phyloP scores from a whole-genome alignment of 2,888 invertebrate species.

The Yponomeuta malinellus region DNA sequence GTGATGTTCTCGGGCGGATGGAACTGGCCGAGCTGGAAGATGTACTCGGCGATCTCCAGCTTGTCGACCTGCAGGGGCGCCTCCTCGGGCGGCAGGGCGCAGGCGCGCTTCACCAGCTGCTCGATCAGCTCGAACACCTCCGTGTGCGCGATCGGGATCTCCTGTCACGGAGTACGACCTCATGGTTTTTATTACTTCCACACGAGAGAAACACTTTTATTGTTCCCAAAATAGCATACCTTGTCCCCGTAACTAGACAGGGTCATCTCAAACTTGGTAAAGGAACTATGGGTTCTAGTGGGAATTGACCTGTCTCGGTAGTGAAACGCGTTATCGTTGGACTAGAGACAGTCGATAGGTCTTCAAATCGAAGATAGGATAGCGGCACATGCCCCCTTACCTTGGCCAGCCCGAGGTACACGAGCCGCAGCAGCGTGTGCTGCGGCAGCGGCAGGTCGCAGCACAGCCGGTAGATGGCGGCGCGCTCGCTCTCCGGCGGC shows the following conservation, averaged over 20 bases:
- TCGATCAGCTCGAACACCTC: slow-evolving; percentile 93
- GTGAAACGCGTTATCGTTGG: no score
- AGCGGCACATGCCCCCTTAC: slow-evolving; percentile 24
- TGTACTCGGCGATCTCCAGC: slow-evolving; percentile 89
- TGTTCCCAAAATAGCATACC: no score
- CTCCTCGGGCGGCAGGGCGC: slow-evolving; percentile 84
- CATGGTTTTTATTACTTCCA: no score
- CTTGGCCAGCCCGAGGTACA: slow-evolving; percentile 87
- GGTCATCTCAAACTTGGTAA: no score
- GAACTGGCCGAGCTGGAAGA: slow-evolving; percentile 93
- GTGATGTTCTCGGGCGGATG: slow-evolving; percentile 94
- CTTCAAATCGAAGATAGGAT: no score
- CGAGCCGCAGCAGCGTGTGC: slow-evolving; percentile 86
- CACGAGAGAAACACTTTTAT: no score
- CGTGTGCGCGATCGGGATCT: slow-evolving; percentile 85
- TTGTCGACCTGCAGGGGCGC: slow-evolving; percentile 85
- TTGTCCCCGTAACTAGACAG: no score
- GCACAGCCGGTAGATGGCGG: slow-evolving; percentile 84
- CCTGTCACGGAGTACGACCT: slow-evolving; percentile 53
- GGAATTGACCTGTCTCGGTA: no score
- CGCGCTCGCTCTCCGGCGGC: slow-evolving; percentile 94
- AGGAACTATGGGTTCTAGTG: no score
- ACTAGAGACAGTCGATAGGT: no score
- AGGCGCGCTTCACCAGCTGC: slow-evolving; percentile 89
- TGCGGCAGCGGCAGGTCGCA: slow-evolving; percentile 93